Evolutionary conservation across 2,888 invertebrate genomes (phyloP).

Genomic region (Smittia aterrima): DNA sequence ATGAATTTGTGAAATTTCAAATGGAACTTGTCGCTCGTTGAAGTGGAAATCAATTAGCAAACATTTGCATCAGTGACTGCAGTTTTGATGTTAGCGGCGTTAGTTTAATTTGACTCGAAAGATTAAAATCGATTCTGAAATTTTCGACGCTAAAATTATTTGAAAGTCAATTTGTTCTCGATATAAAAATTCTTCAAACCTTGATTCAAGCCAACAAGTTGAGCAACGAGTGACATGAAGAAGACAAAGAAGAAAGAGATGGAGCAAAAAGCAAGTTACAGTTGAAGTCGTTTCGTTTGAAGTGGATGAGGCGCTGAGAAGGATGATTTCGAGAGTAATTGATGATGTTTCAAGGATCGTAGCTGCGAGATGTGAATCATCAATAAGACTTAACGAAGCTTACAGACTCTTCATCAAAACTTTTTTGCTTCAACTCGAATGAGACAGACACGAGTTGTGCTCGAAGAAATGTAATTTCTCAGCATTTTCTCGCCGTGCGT

Average conservation of each 20-base stretch:
- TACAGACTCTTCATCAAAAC: not conserved
- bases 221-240: not conserved
- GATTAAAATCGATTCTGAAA: too few species aligned
- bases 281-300: not conserved
- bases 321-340: constrained; percentile 12
- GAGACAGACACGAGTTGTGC: not conserved
- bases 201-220: not conserved
- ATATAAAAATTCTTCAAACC: too few species aligned
- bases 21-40: not conserved
- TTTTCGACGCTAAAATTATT: too few species aligned
- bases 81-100: not conserved
- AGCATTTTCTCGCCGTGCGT: not conserved
- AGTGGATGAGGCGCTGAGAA: not conserved
- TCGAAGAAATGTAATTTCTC: not conserved
- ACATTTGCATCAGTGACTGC: not conserved
- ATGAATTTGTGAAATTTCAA: not conserved
- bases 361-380: not conserved
- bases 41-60: not conserved
- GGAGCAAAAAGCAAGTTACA: not conserved
- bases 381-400: constrained; percentile 16
- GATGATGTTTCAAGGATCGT: constrained; percentile 12
- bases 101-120: not conserved
- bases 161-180: too few species aligned
- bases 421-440: not conserved
- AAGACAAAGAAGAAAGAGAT: not conserved